A percentile compares a stretch with the other conserved stretches of the same genome.
Evolutionary conservation across 2,113 vertebrate species (phyloP).

Genomic region (Nyctereutes procyonoides): DNA sequence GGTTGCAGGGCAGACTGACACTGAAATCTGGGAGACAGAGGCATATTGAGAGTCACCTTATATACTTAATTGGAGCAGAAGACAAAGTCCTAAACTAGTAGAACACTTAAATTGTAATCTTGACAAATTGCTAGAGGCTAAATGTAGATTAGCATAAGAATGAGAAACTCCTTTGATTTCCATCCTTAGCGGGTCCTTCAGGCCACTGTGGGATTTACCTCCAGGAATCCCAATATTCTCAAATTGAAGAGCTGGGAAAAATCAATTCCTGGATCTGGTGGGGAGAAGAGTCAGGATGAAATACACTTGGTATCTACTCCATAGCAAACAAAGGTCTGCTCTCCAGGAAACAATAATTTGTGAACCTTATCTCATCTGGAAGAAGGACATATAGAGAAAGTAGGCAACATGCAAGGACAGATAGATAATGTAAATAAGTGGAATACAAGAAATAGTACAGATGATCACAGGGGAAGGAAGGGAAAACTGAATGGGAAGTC

Average conservation of each 20-base stretch:
- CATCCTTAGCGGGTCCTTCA: background rate
- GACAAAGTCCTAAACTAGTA: background rate
- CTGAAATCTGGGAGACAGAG: background rate
- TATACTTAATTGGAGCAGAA: background rate
- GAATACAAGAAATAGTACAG: too few relatives aligned
- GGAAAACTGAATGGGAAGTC: too few relatives aligned
- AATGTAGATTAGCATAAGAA: background rate
- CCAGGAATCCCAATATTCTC: background rate
- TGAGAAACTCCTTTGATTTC: background rate
- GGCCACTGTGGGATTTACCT: background rate
- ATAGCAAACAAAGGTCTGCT: background rate
- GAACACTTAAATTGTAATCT: background rate
- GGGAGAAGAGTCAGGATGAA: background rate
- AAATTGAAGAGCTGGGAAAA: background rate
- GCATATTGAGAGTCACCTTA: background rate
- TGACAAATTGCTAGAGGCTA: background rate
- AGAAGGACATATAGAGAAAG: background rate
- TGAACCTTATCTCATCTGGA: background rate
- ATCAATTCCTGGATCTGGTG: too few relatives aligned
- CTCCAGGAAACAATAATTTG: background rate
- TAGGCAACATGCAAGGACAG: background rate
- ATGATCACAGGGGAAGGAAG: too few relatives aligned
- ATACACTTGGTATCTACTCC: background rate
- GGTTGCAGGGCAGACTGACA: background rate
- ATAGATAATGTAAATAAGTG: background rate